A percentile compares a stretch with the other conserved stretches of the same genome.
Evolutionary conservation across 2,113 vertebrate genomes (phyloP).

Genomic region (Megaceryle torquata): DNA sequence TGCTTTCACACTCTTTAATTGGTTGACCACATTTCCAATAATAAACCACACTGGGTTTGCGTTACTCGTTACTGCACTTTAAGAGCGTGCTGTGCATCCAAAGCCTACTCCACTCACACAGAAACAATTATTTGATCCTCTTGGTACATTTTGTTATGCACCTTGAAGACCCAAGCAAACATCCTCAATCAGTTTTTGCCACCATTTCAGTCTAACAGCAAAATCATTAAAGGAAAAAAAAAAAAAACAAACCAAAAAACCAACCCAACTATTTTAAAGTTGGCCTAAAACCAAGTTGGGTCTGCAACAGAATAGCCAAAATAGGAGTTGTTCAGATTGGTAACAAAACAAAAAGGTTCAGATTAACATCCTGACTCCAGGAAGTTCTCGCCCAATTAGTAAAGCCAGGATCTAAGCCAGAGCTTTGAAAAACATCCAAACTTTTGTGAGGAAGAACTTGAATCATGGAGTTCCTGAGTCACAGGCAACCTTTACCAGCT

Average conservation of each 20-base stretch:
- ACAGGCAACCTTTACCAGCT: conserved; percentile 42
- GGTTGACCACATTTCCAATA: conserved; percentile 17
- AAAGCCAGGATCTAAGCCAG: conserved; percentile 58
- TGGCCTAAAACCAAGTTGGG: not conserved
- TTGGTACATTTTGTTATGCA: not conserved
- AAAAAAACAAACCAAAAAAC: not conserved
- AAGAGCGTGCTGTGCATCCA: not conserved
- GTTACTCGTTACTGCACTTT: not conserved
- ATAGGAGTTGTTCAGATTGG: conserved; percentile 43
- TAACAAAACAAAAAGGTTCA: conserved; percentile 58
- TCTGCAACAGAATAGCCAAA: conserved; percentile 16
- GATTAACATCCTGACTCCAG: conserved; percentile 38
- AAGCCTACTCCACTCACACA: not conserved
- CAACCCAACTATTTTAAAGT: not conserved
- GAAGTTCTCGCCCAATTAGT: conserved; percentile 66
- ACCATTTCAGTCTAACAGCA: not conserved
- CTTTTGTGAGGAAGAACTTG: conserved; percentile 48
- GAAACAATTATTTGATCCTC: not conserved
- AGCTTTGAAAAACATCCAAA: conserved; percentile 47
- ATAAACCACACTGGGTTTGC: not conserved
- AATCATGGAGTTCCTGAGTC: conserved; percentile 58
- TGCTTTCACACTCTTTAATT: not conserved
- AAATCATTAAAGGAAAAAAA: not conserved
- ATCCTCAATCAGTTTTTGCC: not conserved
- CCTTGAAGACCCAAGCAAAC: not conserved